These are phyloP conservation scores for Encarsia formosa DNA, from an alignment of 2,888 invertebrate genomes.

Conservation along the genomic window DNA sequence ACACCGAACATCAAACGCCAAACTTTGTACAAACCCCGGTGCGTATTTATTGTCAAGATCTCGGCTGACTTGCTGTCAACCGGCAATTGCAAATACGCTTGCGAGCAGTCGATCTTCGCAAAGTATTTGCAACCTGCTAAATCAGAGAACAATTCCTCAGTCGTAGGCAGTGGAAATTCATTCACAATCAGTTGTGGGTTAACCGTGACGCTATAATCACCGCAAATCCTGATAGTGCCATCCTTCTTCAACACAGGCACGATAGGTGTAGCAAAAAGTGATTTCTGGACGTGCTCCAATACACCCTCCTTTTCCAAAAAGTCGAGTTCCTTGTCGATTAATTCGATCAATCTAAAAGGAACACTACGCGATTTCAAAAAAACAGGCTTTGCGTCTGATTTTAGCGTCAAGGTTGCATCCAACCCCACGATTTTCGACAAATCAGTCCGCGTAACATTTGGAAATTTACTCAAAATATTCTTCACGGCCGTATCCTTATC, in stretches of 20 bases:
- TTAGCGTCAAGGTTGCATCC: not conserved
- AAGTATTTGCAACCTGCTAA: slow-evolving; percentile 32
- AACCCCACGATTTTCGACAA: not conserved
- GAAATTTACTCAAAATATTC: not conserved
- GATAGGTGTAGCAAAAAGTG: slow-evolving; percentile 38
- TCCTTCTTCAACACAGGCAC: not conserved
- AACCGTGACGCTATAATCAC: slow-evolving; percentile 31
- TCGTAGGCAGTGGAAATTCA: slow-evolving; percentile 33
- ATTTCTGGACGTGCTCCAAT: slow-evolving; percentile 27
- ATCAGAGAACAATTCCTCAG: slow-evolving; percentile 32
- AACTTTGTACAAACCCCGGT: not conserved
- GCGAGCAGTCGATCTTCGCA: slow-evolving; percentile 33
- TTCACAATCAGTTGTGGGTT: slow-evolving; percentile 32
- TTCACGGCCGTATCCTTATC: not conserved
- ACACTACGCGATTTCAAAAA: not conserved
- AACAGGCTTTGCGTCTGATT: not conserved
- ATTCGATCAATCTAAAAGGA: not conserved
- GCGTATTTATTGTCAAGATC: slow-evolving; percentile 20
- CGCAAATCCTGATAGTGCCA: not conserved
- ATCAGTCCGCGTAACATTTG: not conserved
- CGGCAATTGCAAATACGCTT: slow-evolving; percentile 27
- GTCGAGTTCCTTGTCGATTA: slow-evolving; percentile 10
- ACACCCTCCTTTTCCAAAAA: slow-evolving; percentile 26
- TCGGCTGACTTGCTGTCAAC: not conserved
- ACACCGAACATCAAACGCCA: not conserved